Conservation (phyloP, 2,888 invertebrate genomes). For the Lottia gigantea region DNA sequence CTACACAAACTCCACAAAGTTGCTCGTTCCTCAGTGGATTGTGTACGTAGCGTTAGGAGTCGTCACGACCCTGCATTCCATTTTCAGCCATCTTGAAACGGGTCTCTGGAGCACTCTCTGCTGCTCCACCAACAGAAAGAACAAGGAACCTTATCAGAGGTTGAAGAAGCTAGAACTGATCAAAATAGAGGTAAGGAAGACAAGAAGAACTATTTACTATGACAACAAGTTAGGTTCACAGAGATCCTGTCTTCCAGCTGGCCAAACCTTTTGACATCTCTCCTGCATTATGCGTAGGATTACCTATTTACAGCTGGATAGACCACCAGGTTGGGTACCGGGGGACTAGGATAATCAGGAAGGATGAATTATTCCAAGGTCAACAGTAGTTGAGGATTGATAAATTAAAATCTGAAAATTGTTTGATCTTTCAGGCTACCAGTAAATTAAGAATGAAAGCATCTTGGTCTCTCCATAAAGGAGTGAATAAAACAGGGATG, state of each 20-base stretch:
- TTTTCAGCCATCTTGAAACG: conserved; percentile 43
- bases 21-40: conserved; percentile 40
- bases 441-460: conserved; percentile 54
- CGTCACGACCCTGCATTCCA: conserved; percentile 40
- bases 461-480: conserved; percentile 48
- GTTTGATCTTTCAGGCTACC: conserved; percentile 40
- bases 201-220: no score
- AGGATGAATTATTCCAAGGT: no score
- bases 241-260: no score
- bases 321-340: no score
- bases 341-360: no score
- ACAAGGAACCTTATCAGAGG: conserved; percentile 51
- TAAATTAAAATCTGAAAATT: not conserved
- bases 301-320: no score
- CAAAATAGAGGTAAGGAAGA: conserved; percentile 54
- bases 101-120: conserved; percentile 48
- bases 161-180: conserved; percentile 57
- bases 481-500: conserved; percentile 46
- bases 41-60: conserved; percentile 39
- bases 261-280: no score
- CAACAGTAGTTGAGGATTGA: no score
- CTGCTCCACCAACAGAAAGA: conserved; percentile 39
- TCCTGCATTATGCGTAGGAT: no score
- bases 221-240: no score
- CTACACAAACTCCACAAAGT: conserved; percentile 37